A percentile compares a stretch with the other conserved stretches of the same genome.
Evolutionary conservation across 2,113 vertebrate species (phyloP).

Genomic region (Eonycteris spelaea): DNA sequence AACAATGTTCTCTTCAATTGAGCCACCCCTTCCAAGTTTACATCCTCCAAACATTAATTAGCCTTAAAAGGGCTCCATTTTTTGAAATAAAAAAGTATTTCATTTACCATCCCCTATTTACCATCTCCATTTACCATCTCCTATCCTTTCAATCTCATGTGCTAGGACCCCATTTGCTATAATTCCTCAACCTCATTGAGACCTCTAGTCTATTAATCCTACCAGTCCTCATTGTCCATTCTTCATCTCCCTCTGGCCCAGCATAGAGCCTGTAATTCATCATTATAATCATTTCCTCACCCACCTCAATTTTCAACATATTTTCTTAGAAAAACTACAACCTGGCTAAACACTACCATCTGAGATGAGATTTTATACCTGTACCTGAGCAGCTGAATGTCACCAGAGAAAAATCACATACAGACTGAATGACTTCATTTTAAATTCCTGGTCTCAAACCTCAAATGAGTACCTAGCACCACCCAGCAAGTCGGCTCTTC

Average conservation of each 20-base stretch:
- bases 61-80: background rate
- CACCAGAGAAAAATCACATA: background rate
- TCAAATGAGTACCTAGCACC: background rate
- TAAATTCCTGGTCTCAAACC: slow-evolving; percentile 8
- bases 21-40: background rate
- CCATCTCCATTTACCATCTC: background rate
- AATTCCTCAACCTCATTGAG: background rate
- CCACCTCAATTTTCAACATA: background rate
- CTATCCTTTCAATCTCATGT: background rate
- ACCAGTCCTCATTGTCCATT: background rate
- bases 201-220: background rate
- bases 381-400: background rate
- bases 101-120: no score
- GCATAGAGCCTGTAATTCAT: background rate
- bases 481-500: background rate
- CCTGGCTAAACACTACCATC: background rate
- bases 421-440: background rate
- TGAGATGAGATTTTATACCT: background rate
- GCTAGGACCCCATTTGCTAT: background rate
- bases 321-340: slow-evolving; percentile 1
- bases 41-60: background rate
- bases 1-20: background rate
- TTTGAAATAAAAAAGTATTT: slow-evolving; percentile 3
- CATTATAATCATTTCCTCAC: background rate
- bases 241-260: background rate